These are phyloP conservation scores for Chloebia gouldiae DNA, from an alignment of 2,113 vertebrate genomes.

Conservation along the genomic window DNA sequence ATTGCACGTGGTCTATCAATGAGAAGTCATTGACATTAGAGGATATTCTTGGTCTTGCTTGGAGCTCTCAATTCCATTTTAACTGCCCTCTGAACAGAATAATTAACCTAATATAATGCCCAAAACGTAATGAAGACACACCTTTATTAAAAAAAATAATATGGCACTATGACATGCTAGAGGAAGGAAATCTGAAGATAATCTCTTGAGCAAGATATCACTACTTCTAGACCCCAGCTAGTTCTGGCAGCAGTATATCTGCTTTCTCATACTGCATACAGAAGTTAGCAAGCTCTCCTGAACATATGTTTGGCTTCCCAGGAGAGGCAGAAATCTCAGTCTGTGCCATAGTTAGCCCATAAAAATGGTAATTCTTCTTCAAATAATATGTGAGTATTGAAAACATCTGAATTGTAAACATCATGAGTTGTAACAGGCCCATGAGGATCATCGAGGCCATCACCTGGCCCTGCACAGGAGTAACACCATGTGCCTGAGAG, in stretches of 20 bases:
- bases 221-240: not conserved
- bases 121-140: not conserved
- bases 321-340: not conserved
- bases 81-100: not conserved
- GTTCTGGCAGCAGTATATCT: not conserved
- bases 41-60: not conserved
- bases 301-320: not conserved
- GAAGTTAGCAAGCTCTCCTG: not conserved
- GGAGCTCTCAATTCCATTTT: not conserved
- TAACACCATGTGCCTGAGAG: not conserved
- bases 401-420: not conserved
- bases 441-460: not conserved
- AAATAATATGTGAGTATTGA: not conserved
- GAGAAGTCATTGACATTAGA: not conserved
- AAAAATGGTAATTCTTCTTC: not conserved
- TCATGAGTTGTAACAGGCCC: not conserved
- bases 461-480: not conserved
- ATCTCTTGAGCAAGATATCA: not conserved
- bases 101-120: not conserved
- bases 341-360: not conserved
- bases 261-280: not conserved
- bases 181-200: not conserved
- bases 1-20: not conserved
- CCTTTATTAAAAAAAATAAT: not conserved
- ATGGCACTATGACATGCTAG: not conserved